Base-by-base conservation (phyloP, 2,888 invertebrate genomes). In the Ormyrus labotus region DNA sequence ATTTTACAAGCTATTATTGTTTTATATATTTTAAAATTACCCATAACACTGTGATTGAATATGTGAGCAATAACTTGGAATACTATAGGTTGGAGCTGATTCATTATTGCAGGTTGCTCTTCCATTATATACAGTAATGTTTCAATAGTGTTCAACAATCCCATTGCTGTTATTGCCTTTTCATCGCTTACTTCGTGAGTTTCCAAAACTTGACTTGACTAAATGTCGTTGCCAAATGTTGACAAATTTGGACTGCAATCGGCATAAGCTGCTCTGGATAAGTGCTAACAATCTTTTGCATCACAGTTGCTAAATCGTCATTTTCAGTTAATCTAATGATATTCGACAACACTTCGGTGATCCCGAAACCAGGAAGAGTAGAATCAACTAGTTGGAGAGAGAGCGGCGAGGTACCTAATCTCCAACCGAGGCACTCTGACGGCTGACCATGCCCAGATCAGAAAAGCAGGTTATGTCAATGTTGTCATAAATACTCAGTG, bases 91-190 rank as follows among this genome's bases (percentile, higher is more conserved):
- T 99, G 98, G 73, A 99, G 92, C 87, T 96, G 95, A 53, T 94
- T 93, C 93, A 98, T 95, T 58, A 99, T 96, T 90, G 97, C 95
- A 0, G 93, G 93, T 81, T 94, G 93, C 81, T 97, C 95, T 88
- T 98, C 98, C 97, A 99, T 97, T 3, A 98, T 98, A 83, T 95
- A 96, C 11, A 99, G 92, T 55, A 99, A 93, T 0, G 98, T 98
- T 91, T 99, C 98, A 91, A 99, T 96, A 2, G 99, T 98, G 89
- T 97, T 98, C 10, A 99, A 92, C 51, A 99, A 92, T 34, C 99
- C 98, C 96, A 99, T 98, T 0, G 99, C 98, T 1, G 98, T 97
- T 76, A 99, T 97, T 7, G 98, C 98, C 89, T 98, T 98, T 90
- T 99, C 99, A 87, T 99, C 99, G 0, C 96, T 95, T 5, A 96